Base-by-base conservation (phyloP, 2,888 invertebrate species). In the Lutraria lutraria region DNA sequence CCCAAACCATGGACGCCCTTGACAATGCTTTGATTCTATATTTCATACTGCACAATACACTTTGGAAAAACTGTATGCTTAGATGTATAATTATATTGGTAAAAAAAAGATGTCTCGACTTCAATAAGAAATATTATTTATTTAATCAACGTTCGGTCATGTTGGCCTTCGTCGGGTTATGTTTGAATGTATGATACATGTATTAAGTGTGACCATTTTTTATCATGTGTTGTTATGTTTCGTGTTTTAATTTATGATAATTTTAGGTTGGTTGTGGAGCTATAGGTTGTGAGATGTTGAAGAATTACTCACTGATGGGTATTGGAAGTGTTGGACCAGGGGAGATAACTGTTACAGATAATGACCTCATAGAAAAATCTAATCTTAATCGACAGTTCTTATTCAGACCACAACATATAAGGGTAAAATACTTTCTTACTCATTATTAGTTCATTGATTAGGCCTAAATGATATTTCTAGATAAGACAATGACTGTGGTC, bases 221-320 rank as follows among this genome's bases (percentile, higher is more conserved):
- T 19, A 19, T 21, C 6, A 21, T 60, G 8, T 60, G 21, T 6
- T 21, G 19, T 60, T 43, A 43, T 43, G 43, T 43, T 43, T 43
- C 43, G 8, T 43, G 43, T 8, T 43, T 43, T 43, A 43, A 43
- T 8, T 21, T 21, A n/a, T 16, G 21, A 60, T 68, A 25, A n/a
- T 88, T 93, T 10, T 85, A 96, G 96, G 96, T 97, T 85, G 97
- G 97, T 0, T 96, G 96, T 94, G 97, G 97, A 52, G 97, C 97
- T n/a, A 97, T 97, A 85, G 97, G 97, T 53, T 97, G 97, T 95
- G 97, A 97, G 90, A 95, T 97, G 94, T 92, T 97, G 89, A 97
- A 97, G 95, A 96, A 96, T 86, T 97, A 96, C 92, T 96, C 97
- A 21, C 86, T 96, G 86, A 89, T 96, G 80, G 96, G 96, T 25